Conservation (phyloP, 2,113 vertebrate species). For the Aegotheles bennettii region DNA sequence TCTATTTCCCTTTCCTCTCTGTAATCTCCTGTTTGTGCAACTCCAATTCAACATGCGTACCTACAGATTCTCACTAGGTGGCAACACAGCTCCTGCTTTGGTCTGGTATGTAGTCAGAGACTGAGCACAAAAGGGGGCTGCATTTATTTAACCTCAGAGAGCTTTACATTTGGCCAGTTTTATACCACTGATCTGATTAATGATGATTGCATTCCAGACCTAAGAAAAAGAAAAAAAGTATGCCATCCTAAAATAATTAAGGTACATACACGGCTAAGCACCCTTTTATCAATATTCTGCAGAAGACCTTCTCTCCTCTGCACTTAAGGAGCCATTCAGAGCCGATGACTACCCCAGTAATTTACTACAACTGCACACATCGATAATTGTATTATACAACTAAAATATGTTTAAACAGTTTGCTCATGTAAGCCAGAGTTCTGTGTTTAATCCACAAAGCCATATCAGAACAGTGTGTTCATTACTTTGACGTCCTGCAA, state of each 20-base stretch:
- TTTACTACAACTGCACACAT: background rate
- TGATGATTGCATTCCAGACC: background rate
- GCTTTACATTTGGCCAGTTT: background rate
- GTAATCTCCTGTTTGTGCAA: background rate
- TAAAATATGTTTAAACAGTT: background rate
- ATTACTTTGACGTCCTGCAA: background rate
- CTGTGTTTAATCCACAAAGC: background rate
- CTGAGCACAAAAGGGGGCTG: background rate
- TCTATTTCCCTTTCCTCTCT: background rate
- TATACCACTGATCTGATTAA: background rate
- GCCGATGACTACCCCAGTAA: background rate
- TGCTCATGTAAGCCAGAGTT: background rate
- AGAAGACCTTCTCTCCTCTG: background rate
- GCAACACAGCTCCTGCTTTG: background rate
- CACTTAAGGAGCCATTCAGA: accelerated
- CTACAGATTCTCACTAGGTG: slow-evolving; percentile 32
- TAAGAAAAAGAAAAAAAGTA: background rate
- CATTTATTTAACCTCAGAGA: accelerated
- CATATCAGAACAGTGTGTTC: background rate
- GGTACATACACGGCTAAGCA: background rate
- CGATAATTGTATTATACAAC: background rate
- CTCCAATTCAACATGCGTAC: background rate
- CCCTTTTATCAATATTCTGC: background rate
- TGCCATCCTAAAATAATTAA: background rate
- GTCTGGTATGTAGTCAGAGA: background rate